These are phyloP conservation scores for Mechanitis mazaeus DNA, from an alignment of 2,888 invertebrate species.

Conservation along the genomic window DNA sequence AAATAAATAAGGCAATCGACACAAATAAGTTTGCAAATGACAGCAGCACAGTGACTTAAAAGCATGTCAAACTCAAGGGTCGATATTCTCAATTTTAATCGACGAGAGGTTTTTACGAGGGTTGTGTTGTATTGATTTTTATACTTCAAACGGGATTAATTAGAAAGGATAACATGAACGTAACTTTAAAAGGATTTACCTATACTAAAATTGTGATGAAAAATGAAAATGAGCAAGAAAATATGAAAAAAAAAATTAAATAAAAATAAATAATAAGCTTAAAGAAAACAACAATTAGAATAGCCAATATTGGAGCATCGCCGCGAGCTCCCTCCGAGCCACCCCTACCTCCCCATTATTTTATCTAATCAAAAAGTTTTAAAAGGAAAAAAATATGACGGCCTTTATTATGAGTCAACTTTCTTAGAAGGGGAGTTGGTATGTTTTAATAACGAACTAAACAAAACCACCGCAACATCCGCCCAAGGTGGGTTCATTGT, in stretches of 20 bases:
- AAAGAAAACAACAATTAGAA: constrained; percentile 73
- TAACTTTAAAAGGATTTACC: not conserved
- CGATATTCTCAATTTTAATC: constrained; percentile 68
- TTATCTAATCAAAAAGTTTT: constrained; percentile 79
- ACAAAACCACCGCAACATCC: constrained; percentile 32
- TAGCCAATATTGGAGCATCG: constrained; percentile 69
- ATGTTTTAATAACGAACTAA: constrained; percentile 75
- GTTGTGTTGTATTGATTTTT: constrained; percentile 37
- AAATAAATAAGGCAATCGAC: constrained; percentile 42
- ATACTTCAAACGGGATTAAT: constrained; percentile 55
- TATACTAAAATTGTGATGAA: not conserved
- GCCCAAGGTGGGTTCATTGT: constrained; percentile 27
- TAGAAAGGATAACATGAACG: constrained; percentile 25
- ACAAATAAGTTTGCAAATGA: constrained; percentile 47
- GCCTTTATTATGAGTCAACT: constrained; percentile 77
- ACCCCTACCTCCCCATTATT: constrained; percentile 74
- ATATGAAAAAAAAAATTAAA: constrained; percentile 30
- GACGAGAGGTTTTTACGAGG: constrained; percentile 45
- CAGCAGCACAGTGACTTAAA: constrained; percentile 33
- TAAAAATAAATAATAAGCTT: constrained; percentile 58
- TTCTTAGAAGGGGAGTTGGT: constrained; percentile 71
- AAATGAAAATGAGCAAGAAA: constrained; percentile 36
- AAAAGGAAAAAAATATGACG: constrained; percentile 77
- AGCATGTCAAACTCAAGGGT: constrained; percentile 57
- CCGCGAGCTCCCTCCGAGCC: constrained; percentile 54